Evolutionary conservation across 2,888 invertebrate genomes (phyloP).

Genomic region (Drosophila lutescens): DNA sequence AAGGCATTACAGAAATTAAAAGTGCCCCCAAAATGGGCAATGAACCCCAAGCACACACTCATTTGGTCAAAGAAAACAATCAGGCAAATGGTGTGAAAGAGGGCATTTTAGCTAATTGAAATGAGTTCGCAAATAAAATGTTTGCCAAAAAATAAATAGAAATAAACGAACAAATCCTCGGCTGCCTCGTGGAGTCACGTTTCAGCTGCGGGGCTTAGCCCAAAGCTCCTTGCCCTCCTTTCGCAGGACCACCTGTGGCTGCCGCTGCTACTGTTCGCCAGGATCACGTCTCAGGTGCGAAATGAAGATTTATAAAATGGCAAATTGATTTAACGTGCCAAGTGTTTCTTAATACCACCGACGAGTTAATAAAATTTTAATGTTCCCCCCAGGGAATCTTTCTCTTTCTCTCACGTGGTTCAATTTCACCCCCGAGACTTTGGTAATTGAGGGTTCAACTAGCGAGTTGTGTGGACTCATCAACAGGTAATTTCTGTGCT

Average conservation of each 20-base stretch:
- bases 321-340: constrained; percentile 80
- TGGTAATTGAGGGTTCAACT: constrained; percentile 76
- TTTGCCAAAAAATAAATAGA: constrained; percentile 52
- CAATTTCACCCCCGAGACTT: constrained; percentile 70
- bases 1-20: constrained; percentile 72
- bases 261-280: background rate
- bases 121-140: constrained; percentile 55
- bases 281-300: constrained; percentile 75
- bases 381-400: constrained; percentile 70
- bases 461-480: constrained; percentile 63
- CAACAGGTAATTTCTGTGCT: constrained; percentile 80
- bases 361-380: constrained; percentile 79
- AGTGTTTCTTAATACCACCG: constrained; percentile 68
- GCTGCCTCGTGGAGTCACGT: constrained; percentile 63
- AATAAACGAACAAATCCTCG: constrained; percentile 65
- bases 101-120: constrained; percentile 83
- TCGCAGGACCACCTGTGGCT: constrained; percentile 66
- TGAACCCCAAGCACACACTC: constrained; percentile 52
- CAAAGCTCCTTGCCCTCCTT: constrained; percentile 18
- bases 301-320: constrained; percentile 81
- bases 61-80: constrained; percentile 69
- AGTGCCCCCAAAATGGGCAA: constrained; percentile 62
- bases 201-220: constrained; percentile 41
- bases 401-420: constrained; percentile 32
- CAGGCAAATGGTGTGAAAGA: constrained; percentile 79